Evolutionary conservation across 2,113 vertebrate species (phyloP).

Genomic region (Isurus oxyrinchus): DNA sequence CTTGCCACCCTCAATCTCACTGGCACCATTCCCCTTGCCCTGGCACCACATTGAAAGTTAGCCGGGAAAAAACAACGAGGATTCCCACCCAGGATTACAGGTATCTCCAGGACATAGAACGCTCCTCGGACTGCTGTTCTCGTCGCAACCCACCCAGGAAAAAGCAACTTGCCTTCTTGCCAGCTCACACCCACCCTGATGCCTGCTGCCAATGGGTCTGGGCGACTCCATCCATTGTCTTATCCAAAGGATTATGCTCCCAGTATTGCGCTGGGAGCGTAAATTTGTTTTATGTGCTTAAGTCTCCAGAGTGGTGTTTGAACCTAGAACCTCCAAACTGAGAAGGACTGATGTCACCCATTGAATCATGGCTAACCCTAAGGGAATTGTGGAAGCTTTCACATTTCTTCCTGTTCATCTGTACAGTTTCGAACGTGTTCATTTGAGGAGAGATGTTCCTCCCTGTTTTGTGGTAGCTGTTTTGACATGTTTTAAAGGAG

Average conservation of each 20-base stretch:
- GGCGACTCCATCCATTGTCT: neutral
- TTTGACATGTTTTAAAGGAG: neutral
- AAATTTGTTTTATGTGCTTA: neutral
- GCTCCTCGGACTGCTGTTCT: too few relatives aligned
- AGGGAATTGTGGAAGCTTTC: neutral
- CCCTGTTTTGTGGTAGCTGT: neutral
- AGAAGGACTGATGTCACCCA: neutral
- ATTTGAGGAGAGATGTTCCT: neutral
- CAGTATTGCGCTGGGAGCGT: neutral
- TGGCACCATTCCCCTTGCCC: too few relatives aligned
- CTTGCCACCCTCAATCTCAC: too few relatives aligned
- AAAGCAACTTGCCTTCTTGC: too few relatives aligned
- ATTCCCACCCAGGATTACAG: too few relatives aligned
- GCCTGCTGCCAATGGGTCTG: too few relatives aligned
- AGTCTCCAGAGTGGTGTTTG: neutral
- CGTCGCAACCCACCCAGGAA: too few relatives aligned
- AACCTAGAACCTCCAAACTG: neutral
- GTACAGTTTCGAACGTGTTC: too few relatives aligned
- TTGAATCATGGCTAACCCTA: neutral
- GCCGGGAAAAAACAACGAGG: too few relatives aligned
- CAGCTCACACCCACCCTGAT: too few relatives aligned
- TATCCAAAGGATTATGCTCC: neutral
- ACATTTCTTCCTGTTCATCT: neutral
- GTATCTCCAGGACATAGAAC: too few relatives aligned
- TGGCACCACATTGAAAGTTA: too few relatives aligned